Conservation (phyloP, 2,797 vertebrate species). For the Crocidura indochinensis region DNA sequence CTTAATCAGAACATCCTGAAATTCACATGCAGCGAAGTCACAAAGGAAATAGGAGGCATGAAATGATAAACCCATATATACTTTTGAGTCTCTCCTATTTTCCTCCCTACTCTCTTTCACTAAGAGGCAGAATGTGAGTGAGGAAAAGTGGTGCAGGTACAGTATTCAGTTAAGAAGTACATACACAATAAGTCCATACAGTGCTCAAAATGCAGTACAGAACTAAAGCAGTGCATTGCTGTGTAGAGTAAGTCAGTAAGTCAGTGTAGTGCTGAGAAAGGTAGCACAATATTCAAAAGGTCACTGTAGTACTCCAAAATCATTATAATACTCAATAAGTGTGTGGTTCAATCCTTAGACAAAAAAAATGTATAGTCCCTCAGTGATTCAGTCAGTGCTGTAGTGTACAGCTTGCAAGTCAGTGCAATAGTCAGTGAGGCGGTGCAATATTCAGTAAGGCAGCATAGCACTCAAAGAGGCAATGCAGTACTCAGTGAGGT, state of each 20-base stretch:
- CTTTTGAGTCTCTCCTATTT: not conserved
- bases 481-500: not conserved
- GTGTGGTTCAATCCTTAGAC: not conserved
- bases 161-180: not conserved
- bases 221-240: not conserved
- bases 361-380: not conserved
- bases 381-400: not conserved
- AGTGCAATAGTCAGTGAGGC: not conserved
- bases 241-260: too few relatives aligned
- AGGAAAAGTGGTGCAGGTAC: not conserved
- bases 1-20: not conserved
- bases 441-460: too few relatives aligned
- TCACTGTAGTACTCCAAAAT: not conserved
- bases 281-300: not conserved
- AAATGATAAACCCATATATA: not conserved
- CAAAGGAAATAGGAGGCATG: not conserved
- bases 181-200: not conserved
- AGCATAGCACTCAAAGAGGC: not conserved
- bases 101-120: not conserved
- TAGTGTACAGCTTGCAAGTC: not conserved
- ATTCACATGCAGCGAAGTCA: not conserved
- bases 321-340: not conserved
- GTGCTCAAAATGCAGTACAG: not conserved
- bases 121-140: not conserved
- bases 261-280: not conserved